These are phyloP conservation scores for Hirundo rustica DNA, from an alignment of 2,797 vertebrate species.

Conservation along the genomic window DNA sequence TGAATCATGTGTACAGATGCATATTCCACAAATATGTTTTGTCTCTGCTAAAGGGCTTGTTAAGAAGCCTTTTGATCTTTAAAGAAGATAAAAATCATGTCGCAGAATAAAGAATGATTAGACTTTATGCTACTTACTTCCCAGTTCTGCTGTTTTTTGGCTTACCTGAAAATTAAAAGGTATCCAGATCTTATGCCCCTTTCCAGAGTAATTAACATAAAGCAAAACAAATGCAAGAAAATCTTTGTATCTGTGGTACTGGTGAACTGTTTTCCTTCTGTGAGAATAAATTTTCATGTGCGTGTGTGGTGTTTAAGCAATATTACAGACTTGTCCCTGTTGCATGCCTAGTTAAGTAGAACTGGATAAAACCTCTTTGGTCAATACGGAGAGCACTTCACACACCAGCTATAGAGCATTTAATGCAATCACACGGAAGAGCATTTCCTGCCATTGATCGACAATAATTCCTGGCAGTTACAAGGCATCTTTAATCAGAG, in stretches of 20 bases:
- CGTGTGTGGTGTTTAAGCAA: not conserved
- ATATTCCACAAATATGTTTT: not conserved
- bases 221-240: not conserved
- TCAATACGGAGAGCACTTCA: not conserved
- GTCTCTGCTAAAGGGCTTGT: not conserved
- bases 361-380: not conserved
- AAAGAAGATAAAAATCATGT: not conserved
- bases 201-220: not conserved
- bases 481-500: not conserved
- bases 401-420: not conserved
- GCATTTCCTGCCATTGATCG: not conserved
- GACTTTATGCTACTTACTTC: not conserved
- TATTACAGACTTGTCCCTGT: not conserved
- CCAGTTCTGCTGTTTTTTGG: not conserved
- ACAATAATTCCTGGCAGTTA: slow-evolving; percentile 10
- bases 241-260: not conserved
- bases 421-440: not conserved
- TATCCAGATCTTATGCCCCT: not conserved
- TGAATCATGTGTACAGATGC: not conserved
- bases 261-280: not conserved
- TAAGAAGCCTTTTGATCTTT: not conserved
- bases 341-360: not conserved
- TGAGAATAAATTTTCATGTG: not conserved
- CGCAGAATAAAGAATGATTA: not conserved
- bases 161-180: not conserved